phyloP scores from a whole-genome alignment of 1,140 invertebrate genomes.

The Drosophila parabipectinata region DNA sequence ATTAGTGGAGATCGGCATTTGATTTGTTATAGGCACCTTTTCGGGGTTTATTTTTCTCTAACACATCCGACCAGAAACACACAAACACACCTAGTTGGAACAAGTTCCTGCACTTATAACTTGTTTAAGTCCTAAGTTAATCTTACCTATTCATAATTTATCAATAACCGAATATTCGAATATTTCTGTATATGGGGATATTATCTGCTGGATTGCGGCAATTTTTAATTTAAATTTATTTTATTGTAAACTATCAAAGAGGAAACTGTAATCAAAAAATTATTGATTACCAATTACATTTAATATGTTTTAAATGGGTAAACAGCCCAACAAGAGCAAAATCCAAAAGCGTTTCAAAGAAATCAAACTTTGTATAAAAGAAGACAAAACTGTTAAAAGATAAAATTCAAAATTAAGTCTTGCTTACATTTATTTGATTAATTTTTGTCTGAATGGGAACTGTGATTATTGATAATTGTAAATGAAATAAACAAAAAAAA shows the following conservation, averaged over 20 bases:
- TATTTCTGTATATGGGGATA: conserved; percentile 25
- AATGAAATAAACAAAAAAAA: conserved; percentile 42
- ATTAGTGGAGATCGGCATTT: conserved; percentile 43
- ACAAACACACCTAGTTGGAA: conserved; percentile 57
- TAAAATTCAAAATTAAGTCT: conserved; percentile 71
- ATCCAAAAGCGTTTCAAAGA: conserved; percentile 70
- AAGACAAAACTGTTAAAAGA: conserved; percentile 17
- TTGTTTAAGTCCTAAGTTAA: conserved; percentile 49
- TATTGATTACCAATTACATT: conserved; percentile 16
- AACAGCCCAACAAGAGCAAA: conserved; percentile 44
- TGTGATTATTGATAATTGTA: conserved; percentile 76
- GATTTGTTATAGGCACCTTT: conserved; percentile 65
- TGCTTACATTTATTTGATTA: conserved; percentile 52
- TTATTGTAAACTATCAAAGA: conserved; percentile 41
- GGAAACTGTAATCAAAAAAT: conserved; percentile 8
- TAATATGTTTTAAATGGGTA: conserved; percentile 21
- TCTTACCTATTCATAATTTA: conserved; percentile 34
- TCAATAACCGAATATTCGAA: conserved; percentile 33
- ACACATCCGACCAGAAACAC: conserved; percentile 20
- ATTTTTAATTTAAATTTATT: conserved; percentile 52
- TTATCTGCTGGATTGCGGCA: conserved; percentile 34
- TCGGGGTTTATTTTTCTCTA: conserved; percentile 8
- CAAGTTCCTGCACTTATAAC: conserved; percentile 69
- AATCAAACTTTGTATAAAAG: conserved; percentile 44
- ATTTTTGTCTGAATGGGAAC: conserved; percentile 75